Evolutionary conservation across 2,888 invertebrate genomes (phyloP).

Genomic region (Drosophila incognita): DNA sequence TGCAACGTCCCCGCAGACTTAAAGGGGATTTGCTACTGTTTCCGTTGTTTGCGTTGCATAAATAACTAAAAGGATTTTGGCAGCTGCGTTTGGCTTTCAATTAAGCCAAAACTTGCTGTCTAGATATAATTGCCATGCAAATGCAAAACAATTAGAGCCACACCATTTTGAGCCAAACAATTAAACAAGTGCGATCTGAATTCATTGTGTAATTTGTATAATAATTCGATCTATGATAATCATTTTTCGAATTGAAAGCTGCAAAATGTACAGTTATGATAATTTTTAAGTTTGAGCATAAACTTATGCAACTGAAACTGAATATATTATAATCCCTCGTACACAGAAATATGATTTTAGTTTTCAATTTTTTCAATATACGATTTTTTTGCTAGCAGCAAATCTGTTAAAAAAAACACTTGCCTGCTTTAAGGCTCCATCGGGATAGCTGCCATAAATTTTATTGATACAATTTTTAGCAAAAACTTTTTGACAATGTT

Average conservation of each 20-base stretch:
- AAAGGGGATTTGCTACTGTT: not conserved
- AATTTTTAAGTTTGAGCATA: not conserved
- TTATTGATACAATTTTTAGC: conserved; percentile 61
- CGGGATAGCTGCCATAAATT: conserved; percentile 44
- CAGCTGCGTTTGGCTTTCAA: conserved; percentile 62
- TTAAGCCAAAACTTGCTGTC: conserved; percentile 48
- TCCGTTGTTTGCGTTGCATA: conserved; percentile 38
- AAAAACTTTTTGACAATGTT: conserved; percentile 53
- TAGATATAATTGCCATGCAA: conserved; percentile 64
- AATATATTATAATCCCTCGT: not conserved
- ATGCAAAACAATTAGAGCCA: conserved; percentile 51
- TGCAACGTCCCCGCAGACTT: not conserved
- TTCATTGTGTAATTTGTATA: not conserved
- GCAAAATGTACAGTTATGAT: not conserved
- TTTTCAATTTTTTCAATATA: conserved; percentile 4
- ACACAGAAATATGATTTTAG: not conserved
- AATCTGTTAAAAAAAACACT: conserved; percentile 1
- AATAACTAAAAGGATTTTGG: conserved; percentile 61
- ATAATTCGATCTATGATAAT: not conserved
- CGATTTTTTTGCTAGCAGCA: not conserved
- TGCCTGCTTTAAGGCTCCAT: conserved; percentile 14
- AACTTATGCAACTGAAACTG: not conserved
- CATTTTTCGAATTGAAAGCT: not conserved
- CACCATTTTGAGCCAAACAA: not conserved
- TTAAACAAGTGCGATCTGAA: not conserved